phyloP scores from a whole-genome alignment of 30 jellyfish, hydroid and myxozoan species.

The Chironex yamaguchii region DNA sequence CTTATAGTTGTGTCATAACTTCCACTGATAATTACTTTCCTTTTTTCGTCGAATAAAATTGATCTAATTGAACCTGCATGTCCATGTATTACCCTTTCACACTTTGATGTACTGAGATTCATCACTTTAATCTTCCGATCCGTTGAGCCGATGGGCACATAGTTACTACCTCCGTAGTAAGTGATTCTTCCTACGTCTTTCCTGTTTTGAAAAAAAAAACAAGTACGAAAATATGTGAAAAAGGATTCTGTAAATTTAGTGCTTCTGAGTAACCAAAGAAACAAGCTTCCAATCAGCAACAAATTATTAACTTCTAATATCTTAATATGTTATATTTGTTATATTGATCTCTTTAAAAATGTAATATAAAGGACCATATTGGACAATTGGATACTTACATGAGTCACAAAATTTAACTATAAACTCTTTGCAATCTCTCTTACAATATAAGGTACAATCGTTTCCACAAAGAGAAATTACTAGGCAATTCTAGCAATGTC shows the following conservation, averaged over 20 bases:
- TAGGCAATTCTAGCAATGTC: too few species aligned
- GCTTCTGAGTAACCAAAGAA: neutral
- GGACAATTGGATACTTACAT: too few species aligned
- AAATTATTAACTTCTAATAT: neutral
- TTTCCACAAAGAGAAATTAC: too few species aligned
- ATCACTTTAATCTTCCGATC: slow-evolving; percentile 78
- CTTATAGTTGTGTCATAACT: slow-evolving; percentile 94
- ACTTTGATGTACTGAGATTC: slow-evolving; percentile 70
- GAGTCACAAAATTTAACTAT: too few species aligned
- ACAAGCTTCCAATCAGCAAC: neutral
- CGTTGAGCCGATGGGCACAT: slow-evolving; percentile 82
- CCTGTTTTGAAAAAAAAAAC: too few species aligned
- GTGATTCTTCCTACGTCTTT: slow-evolving; percentile 80
- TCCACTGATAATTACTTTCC: slow-evolving; percentile 83
- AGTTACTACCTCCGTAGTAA: slow-evolving; percentile 67
- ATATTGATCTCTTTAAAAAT: too few species aligned
- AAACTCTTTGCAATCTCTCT: too few species aligned
- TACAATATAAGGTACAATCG: too few species aligned
- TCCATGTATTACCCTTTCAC: slow-evolving; percentile 71
- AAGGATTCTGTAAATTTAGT: too few species aligned
- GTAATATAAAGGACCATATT: too few species aligned
- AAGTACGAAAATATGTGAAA: too few species aligned
- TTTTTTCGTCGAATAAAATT: slow-evolving; percentile 53
- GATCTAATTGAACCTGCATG: slow-evolving; percentile 91
- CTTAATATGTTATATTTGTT: too few species aligned